Conservation (phyloP, 2,797 vertebrate species). For the Odontamblyopus lacepedii region DNA sequence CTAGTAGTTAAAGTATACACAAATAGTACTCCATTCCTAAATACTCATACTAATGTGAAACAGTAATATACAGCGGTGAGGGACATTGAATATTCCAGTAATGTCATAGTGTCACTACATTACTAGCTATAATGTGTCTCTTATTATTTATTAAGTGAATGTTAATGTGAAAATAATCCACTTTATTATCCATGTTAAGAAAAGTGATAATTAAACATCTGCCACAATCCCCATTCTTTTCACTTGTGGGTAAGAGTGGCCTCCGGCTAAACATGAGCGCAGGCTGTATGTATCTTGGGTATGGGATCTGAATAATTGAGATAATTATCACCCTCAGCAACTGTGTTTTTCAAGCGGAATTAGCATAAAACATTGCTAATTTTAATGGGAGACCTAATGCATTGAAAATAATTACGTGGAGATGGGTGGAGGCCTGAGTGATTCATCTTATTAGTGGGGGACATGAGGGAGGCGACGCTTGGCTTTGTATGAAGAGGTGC, state of each 20-base stretch:
- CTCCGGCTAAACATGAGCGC: conserved; percentile 63
- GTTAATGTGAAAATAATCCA: conserved; percentile 58
- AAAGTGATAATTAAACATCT: conserved; percentile 80
- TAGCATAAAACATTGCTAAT: conserved; percentile 75
- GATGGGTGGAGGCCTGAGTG: conserved; percentile 35
- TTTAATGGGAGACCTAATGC: conserved; percentile 65
- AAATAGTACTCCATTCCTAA: neutral
- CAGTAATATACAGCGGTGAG: neutral
- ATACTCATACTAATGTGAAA: neutral
- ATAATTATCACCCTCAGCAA: conserved; percentile 79
- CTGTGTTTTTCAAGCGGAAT: conserved; percentile 67
- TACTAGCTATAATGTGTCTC: conserved; percentile 41
- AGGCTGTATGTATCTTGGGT: conserved; percentile 65
- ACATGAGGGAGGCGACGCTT: conserved; percentile 20
- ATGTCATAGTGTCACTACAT: conserved; percentile 15
- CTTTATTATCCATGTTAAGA: conserved; percentile 68
- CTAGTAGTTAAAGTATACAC: too few species aligned
- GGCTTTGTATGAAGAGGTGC: conserved; percentile 41
- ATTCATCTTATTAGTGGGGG: conserved; percentile 35
- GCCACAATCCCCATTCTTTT: conserved; percentile 76
- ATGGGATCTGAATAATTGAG: conserved; percentile 77
- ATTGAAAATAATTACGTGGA: conserved; percentile 57
- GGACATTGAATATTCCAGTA: conserved; percentile 31
- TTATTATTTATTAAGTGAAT: conserved; percentile 33
- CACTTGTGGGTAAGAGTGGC: conserved; percentile 72